A percentile compares a stretch with the other conserved stretches of the same genome.
phyloP scores from a whole-genome alignment of 1,140 invertebrate species.

The Lasaia peninsularis region DNA sequence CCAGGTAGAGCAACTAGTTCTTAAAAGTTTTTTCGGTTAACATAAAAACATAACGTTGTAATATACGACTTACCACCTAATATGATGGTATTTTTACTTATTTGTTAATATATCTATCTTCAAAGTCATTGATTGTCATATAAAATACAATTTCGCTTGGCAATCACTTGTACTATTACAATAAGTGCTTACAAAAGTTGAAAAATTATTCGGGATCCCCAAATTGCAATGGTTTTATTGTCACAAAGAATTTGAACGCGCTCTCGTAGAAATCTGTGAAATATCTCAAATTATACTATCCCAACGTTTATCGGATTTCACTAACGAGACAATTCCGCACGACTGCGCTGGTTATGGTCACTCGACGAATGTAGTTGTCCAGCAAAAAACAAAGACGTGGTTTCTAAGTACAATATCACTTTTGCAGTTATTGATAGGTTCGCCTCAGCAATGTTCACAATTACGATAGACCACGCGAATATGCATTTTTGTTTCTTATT shows the following conservation, averaged over 20 bases:
- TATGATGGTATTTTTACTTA: too few relatives aligned
- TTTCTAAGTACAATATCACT: slow-evolving; percentile 29
- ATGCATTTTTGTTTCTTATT: too few relatives aligned
- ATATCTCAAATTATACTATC: slow-evolving; percentile 29
- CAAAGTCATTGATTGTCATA: too few relatives aligned
- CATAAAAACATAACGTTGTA: too few relatives aligned
- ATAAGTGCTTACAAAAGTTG: not conserved
- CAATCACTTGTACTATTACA: too few relatives aligned
- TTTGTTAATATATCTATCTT: too few relatives aligned
- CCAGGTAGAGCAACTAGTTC: too few relatives aligned
- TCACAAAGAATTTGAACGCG: not conserved
- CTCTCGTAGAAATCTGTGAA: slow-evolving; percentile 5
- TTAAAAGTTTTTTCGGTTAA: too few relatives aligned
- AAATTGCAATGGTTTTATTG: not conserved
- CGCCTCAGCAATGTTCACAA: slow-evolving; percentile 51
- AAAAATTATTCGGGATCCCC: not conserved
- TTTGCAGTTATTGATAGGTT: slow-evolving; percentile 57
- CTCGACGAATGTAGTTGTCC: slow-evolving; percentile 29
- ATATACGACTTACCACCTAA: too few relatives aligned
- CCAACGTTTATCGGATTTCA: slow-evolving; percentile 32
- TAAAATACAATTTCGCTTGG: too few relatives aligned
- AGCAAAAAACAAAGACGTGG: slow-evolving; percentile 17
- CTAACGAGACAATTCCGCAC: slow-evolving; percentile 39
- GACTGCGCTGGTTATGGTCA: slow-evolving; percentile 34
- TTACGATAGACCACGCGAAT: slow-evolving; percentile 62